Evolutionary conservation across 1,140 invertebrate genomes (phyloP), one percentile per base, ranked within the genome.

Genomic region (Halesus radiatus): DNA sequence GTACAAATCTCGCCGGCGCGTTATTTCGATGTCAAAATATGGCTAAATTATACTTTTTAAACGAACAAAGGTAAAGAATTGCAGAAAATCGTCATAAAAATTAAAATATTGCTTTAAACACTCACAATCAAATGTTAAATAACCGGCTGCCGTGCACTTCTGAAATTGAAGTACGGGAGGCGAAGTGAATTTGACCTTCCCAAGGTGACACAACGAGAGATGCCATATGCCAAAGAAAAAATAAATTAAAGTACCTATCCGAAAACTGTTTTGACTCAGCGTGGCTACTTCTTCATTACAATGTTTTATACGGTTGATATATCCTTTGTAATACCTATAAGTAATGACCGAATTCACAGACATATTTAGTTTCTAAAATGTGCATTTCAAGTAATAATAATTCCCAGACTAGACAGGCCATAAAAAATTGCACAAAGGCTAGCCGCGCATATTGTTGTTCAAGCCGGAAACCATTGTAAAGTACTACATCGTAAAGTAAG

Each of bases 121-220:
- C 72, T 75, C 37, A 75, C 72, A 56, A 20, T 58, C 18, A 75
- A 13, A 22, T 37, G 72, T 75, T 75, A 75, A 75, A 75, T 75
- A 75, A 75, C 72, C 72, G 72, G 72, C 53, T 58, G 54, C 68
- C 53, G 72, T 18, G 18, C 52, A 58, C 54, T 75, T 29, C 53
- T 29, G 72, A 58, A 75, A 75, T 58, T 29, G 72, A 75, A 75
- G 72, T 75, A 56, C 53, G 22, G 52, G n/a, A 23, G 37, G 45
- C 53, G n/a, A 23, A 29, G 58, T 3, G 53, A 75, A 50, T 87
- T 86, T 87, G 86, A 87, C 87, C 86, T 89, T 87, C 81, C 85
- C 86, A 87, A 88, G 87, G 87, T 87, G 87, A 88, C 86, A 86
- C 45, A 32, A 45, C 13, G 68, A 86, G 18, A 23, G 45, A 52